Percentiles rank a stretch among this genome's conserved stretches.
phyloP scores from a whole-genome alignment of 2,888 invertebrate species.

The Ectropis crepuscularia region DNA sequence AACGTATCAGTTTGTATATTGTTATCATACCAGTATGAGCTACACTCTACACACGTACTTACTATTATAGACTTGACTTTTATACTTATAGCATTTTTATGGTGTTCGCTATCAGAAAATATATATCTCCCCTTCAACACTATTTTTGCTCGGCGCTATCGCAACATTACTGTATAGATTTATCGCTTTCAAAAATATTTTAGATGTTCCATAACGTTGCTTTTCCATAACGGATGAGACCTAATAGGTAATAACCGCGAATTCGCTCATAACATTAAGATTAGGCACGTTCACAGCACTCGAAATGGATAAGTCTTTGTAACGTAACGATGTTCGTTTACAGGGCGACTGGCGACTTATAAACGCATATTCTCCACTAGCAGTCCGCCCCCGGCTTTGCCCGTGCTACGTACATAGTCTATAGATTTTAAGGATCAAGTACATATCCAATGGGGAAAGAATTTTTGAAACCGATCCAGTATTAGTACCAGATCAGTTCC shows the following conservation, averaged over 20 bases:
- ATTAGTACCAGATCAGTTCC: no score
- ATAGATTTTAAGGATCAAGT: no score
- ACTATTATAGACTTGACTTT: not conserved
- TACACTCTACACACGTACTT: not conserved
- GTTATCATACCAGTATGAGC: no score
- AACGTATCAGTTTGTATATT: not conserved
- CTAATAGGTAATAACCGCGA: constrained; percentile 26
- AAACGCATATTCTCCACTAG: no score
- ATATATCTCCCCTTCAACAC: constrained; percentile 25
- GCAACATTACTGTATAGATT: not conserved
- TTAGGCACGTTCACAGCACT: constrained; percentile 37
- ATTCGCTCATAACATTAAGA: constrained; percentile 34
- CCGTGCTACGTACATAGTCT: no score
- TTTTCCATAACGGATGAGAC: constrained; percentile 20
- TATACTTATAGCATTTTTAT: constrained; percentile 7
- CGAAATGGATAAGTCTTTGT: constrained; percentile 33
- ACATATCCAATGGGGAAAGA: no score
- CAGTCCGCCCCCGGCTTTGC: no score
- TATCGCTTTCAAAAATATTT: constrained; percentile 9
- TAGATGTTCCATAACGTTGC: constrained; percentile 14
- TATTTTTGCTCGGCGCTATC: constrained; percentile 19
- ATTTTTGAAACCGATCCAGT: no score
- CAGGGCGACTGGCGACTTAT: not conserved
- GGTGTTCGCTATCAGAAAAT: constrained; percentile 22
- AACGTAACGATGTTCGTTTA: constrained; percentile 11